Conservation (phyloP, 2,888 invertebrate genomes). For the Buathra laborator region DNA sequence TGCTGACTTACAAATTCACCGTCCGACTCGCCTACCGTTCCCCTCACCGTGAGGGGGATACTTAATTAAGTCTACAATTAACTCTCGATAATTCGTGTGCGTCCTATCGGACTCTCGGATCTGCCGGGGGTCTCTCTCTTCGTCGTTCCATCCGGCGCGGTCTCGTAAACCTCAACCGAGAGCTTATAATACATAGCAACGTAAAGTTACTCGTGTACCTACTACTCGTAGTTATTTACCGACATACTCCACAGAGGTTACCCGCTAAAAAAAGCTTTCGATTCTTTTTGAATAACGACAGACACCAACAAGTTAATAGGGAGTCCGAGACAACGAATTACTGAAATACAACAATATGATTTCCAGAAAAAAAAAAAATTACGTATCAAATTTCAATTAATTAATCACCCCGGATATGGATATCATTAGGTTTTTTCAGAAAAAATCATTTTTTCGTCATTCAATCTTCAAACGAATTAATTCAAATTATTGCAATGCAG, state of each 20-base stretch:
- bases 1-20: conserved; percentile 64
- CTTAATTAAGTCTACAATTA: conserved; percentile 81
- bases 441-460: too few relatives aligned
- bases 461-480: too few relatives aligned
- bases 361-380: neutral
- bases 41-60: conserved; percentile 46
- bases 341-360: neutral
- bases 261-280: conserved; percentile 31
- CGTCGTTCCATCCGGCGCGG: conserved; percentile 49
- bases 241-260: conserved; percentile 27
- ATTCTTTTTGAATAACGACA: conserved; percentile 33
- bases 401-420: too few relatives aligned
- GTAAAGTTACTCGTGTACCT: conserved; percentile 42
- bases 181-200: conserved; percentile 35
- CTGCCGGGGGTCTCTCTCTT: conserved; percentile 64
- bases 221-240: conserved; percentile 54
- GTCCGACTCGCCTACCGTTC: conserved; percentile 56
- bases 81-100: conserved; percentile 78
- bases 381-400: too few relatives aligned
- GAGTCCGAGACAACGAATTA: neutral
- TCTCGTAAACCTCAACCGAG: conserved; percentile 57
- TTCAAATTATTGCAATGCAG: too few relatives aligned
- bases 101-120: conserved; percentile 75
- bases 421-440: too few relatives aligned
- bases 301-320: neutral